Percentiles rank a stretch among this genome's conserved stretches.
phyloP scores from a whole-genome alignment of 2,888 invertebrate species.

The Ormyrus thymus region DNA sequence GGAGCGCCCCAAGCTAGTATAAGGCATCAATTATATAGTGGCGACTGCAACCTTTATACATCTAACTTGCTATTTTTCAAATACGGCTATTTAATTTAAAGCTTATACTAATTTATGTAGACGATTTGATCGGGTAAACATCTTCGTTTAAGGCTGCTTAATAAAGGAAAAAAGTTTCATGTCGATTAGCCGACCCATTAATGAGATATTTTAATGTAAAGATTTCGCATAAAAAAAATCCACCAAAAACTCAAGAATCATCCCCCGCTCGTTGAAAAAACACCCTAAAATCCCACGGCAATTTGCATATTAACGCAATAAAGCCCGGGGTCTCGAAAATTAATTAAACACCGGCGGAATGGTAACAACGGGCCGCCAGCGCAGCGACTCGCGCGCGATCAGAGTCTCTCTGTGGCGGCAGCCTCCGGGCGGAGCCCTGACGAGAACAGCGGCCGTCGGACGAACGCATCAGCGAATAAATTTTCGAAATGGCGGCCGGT shows the following conservation, averaged over 20 bases:
- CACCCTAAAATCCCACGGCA: neutral
- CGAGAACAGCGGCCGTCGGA: neutral
- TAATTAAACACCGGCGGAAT: constrained; percentile 36
- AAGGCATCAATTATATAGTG: too few relatives aligned
- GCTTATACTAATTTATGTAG: too few relatives aligned
- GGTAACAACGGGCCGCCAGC: constrained; percentile 27
- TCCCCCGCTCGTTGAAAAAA: neutral
- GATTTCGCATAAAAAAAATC: too few relatives aligned
- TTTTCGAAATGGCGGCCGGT: constrained; percentile 53
- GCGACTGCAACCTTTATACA: too few relatives aligned
- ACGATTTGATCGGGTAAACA: too few relatives aligned
- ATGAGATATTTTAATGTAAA: too few relatives aligned
- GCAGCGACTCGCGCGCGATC: constrained; percentile 1
- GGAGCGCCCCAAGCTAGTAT: too few relatives aligned
- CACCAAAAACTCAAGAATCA: constrained; percentile 1
- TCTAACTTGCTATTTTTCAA: too few relatives aligned
- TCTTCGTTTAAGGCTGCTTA: too few relatives aligned
- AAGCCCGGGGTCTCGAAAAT: constrained; percentile 24
- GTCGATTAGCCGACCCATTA: too few relatives aligned
- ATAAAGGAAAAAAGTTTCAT: too few relatives aligned
- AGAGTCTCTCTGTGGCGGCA: neutral
- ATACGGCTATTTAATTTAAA: too few relatives aligned
- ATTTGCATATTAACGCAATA: constrained; percentile 36
- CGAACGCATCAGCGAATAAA: constrained; percentile 51
- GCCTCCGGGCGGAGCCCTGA: neutral